Conservation (phyloP, 2,797 vertebrate genomes). For the Coendou prehensilis region DNA sequence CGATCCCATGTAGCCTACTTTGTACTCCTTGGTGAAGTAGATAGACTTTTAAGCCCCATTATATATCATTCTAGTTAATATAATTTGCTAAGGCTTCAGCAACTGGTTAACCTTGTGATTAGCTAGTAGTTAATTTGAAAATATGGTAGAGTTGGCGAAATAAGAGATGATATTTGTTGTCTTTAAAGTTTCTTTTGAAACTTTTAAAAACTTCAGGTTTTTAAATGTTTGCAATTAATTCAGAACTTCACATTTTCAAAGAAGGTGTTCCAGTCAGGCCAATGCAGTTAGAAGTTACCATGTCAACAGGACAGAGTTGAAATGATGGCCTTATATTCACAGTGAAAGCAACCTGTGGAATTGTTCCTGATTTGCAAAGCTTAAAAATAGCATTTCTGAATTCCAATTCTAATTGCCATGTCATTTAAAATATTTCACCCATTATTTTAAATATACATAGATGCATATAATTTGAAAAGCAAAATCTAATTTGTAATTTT, state of each 20-base stretch:
- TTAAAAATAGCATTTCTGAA: constrained; percentile 83
- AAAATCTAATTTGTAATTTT: constrained; percentile 77
- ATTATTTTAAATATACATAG: constrained; percentile 51
- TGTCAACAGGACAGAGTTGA: constrained; percentile 62
- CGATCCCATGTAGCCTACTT: not conserved
- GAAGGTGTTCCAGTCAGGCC: not conserved
- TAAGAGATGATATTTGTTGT: not conserved
- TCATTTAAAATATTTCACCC: constrained; percentile 80
- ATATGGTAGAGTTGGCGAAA: not conserved
- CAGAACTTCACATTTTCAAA: not conserved
- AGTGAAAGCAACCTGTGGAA: constrained; percentile 78
- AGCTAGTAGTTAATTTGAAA: constrained; percentile 15
- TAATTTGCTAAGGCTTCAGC: constrained; percentile 40
- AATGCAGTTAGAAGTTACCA: not conserved
- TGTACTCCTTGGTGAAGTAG: not conserved
- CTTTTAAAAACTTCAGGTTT: not conserved
- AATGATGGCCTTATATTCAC: constrained; percentile 77
- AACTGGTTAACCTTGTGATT: not conserved
- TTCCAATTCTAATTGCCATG: constrained; percentile 80
- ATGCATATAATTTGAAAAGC: constrained; percentile 69
- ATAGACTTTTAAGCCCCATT: not conserved
- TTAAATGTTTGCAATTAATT: constrained; percentile 3
- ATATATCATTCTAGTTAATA: not conserved
- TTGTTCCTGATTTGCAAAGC: constrained; percentile 80
- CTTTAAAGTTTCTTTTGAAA: constrained; percentile 13